Evolutionary conservation across 2,888 invertebrate species (phyloP).

Genomic region (Lordiphosa fenestrarum): DNA sequence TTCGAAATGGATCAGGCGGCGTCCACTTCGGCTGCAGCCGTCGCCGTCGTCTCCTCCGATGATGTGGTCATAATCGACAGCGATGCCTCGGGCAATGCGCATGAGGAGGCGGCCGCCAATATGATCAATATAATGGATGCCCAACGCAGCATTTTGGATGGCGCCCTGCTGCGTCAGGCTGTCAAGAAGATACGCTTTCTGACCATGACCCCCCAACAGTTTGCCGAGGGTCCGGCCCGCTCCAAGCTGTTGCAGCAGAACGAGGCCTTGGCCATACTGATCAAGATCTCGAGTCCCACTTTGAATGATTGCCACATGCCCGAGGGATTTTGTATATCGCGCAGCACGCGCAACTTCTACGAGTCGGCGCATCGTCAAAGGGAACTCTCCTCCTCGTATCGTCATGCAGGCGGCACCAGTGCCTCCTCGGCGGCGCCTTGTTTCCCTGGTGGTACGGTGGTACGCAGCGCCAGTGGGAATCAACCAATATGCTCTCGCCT

Average conservation of each 20-base stretch:
- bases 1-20: conserved; percentile 25
- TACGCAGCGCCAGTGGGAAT: conserved; percentile 41
- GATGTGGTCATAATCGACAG: conserved; percentile 76
- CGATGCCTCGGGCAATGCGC: conserved; percentile 59
- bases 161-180: conserved; percentile 83
- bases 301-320: conserved; percentile 87
- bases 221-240: conserved; percentile 90
- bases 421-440: conserved; percentile 26
- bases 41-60: conserved; percentile 37
- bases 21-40: conserved; percentile 18
- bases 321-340: conserved; percentile 85
- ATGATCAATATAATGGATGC: conserved; percentile 73
- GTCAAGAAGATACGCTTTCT: conserved; percentile 90
- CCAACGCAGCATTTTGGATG: conserved; percentile 73
- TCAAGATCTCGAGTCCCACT: conserved; percentile 89
- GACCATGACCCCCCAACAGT: conserved; percentile 89
- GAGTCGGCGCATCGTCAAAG: conserved; percentile 75
- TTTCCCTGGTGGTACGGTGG: conserved; percentile 29
- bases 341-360: conserved; percentile 73
- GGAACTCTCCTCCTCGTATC: conserved; percentile 69
- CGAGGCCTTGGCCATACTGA: conserved; percentile 89
- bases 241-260: conserved; percentile 87
- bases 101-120: conserved; percentile 54
- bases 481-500: conserved; percentile 69
- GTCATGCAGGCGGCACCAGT: conserved; percentile 41